A percentile compares a stretch with the other conserved stretches of the same genome.
phyloP scores from a whole-genome alignment of 2,113 vertebrate species.

The Silurus glanis region DNA sequence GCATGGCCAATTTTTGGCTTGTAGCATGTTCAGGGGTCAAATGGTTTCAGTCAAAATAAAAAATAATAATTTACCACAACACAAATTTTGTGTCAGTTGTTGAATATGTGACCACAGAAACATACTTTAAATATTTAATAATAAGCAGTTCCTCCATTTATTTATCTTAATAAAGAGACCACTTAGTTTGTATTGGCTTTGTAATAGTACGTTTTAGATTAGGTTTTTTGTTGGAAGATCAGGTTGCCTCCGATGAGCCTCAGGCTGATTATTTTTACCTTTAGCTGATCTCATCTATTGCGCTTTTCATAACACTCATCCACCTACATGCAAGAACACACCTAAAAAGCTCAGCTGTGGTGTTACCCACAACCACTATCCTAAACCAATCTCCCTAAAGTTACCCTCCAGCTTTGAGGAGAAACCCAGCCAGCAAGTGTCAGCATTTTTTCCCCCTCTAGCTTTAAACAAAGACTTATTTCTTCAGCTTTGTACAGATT shows the following conservation, averaged over 20 bases:
- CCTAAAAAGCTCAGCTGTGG: constrained; percentile 9
- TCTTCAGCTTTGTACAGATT: constrained; percentile 38
- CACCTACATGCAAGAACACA: background rate
- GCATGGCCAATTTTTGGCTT: background rate
- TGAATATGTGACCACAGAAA: background rate
- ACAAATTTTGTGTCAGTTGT: too few species aligned
- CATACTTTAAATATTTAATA: background rate
- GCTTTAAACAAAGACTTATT: constrained; percentile 62
- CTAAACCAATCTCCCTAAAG: constrained; percentile 45
- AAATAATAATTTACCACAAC: background rate
- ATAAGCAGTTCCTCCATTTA: background rate
- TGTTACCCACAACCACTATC: constrained; percentile 25
- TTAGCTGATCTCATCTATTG: background rate
- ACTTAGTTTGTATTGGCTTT: background rate
- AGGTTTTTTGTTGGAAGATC: background rate
- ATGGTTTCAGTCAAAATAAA: background rate
- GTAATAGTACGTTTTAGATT: background rate
- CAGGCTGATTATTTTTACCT: background rate
- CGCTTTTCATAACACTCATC: background rate
- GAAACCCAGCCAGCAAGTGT: constrained; percentile 36
- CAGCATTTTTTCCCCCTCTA: constrained; percentile 30
- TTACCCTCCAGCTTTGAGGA: constrained; percentile 8
- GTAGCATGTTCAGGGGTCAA: background rate
- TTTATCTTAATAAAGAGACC: background rate
- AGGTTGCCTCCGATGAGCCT: too few species aligned